Percentiles rank a stretch among this genome's conserved stretches.
These are phyloP conservation scores for Heliconius erato DNA, from an alignment of 2,888 invertebrate genomes.

Conservation along the genomic window DNA sequence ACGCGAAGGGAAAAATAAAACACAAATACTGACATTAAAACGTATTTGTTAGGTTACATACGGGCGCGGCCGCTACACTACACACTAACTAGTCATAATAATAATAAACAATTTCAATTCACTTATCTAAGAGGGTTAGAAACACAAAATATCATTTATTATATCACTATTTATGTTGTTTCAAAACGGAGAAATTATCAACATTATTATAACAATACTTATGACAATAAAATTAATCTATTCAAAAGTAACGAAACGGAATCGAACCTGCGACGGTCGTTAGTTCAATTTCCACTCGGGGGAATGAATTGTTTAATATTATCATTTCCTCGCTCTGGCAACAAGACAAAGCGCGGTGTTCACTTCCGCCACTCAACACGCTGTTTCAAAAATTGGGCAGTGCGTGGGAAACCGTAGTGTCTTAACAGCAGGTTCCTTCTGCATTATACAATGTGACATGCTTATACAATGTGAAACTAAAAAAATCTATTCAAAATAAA, in stretches of 20 bases:
- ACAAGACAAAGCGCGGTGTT: not conserved
- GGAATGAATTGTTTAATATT: no score
- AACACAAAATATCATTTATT: slow-evolving; percentile 17
- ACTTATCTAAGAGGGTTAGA: slow-evolving; percentile 20
- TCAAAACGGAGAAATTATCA: slow-evolving; percentile 22
- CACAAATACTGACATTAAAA: not conserved
- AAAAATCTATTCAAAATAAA: no score
- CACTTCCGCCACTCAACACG: not conserved
- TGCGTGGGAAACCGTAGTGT: not conserved
- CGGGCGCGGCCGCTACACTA: slow-evolving; percentile 18
- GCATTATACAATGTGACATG: no score
- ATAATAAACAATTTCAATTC: slow-evolving; percentile 23
- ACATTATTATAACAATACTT: not conserved
- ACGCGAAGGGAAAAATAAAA: not conserved
- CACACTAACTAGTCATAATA: slow-evolving; percentile 8
- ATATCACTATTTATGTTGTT: not conserved
- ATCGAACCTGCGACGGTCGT: no score
- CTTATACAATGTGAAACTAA: no score
- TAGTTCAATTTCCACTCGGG: not conserved
- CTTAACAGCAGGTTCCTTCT: not conserved
- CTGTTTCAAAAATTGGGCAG: not conserved
- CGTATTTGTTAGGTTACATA: slow-evolving; percentile 26
- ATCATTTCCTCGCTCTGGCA: not conserved
- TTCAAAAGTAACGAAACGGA: no score
- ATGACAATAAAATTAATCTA: not conserved